Evolutionary conservation across 2,888 invertebrate species (phyloP).

Genomic region (Polyploca ridens): DNA sequence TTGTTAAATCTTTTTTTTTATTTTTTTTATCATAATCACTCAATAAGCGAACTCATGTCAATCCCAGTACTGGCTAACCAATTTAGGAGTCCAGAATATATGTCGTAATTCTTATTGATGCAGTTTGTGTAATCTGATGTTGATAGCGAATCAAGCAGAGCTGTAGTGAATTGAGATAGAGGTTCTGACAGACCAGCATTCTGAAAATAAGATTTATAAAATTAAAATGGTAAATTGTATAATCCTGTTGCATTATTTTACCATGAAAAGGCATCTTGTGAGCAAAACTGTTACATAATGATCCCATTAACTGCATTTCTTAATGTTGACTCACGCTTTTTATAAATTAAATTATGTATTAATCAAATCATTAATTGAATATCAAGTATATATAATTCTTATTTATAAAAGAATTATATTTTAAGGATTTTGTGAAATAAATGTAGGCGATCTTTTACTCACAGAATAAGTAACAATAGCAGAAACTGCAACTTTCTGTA

Average conservation of each 20-base stretch:
- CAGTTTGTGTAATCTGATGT: conserved; percentile 29
- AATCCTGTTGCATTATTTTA: too few relatives aligned
- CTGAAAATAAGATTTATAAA: conserved; percentile 37
- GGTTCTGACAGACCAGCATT: conserved; percentile 44
- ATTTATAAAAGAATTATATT: too few relatives aligned
- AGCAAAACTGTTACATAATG: too few relatives aligned
- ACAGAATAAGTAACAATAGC: conserved; percentile 54
- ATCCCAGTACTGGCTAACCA: conserved; percentile 34
- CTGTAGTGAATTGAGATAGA: conserved; percentile 40
- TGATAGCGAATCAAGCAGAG: conserved; percentile 39
- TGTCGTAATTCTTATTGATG: conserved; percentile 31
- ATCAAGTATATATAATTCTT: too few relatives aligned
- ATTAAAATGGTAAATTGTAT: too few relatives aligned
- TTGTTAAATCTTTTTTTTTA: too few relatives aligned
- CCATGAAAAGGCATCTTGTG: too few relatives aligned
- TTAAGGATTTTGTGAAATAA: too few relatives aligned
- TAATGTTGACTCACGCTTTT: too few relatives aligned
- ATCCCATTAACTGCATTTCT: too few relatives aligned
- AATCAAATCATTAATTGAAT: too few relatives aligned
- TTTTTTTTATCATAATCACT: not conserved
- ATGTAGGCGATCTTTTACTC: conserved; percentile 22
- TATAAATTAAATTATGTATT: too few relatives aligned
- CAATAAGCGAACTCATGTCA: conserved; percentile 16
- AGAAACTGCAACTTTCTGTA: conserved; percentile 32
- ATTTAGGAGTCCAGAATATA: conserved; percentile 31